Percentiles rank a stretch among this genome's conserved stretches.
phyloP scores from a whole-genome alignment of 2,888 invertebrate genomes.

The Macrophya alboannulata region DNA sequence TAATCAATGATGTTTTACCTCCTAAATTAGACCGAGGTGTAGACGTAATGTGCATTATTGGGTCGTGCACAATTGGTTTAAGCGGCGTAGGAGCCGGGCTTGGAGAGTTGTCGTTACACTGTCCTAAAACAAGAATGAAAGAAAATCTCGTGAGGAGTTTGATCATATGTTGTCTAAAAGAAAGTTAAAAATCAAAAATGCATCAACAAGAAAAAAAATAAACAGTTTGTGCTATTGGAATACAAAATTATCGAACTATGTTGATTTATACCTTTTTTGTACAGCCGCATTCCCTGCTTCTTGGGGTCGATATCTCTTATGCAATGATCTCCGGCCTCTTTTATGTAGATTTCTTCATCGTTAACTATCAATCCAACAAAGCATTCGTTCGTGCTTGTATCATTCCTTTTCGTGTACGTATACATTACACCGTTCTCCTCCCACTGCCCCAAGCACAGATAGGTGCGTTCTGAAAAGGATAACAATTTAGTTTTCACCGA shows the following conservation, averaged over 20 bases:
- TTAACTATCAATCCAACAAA: constrained; percentile 85
- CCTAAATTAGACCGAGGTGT: constrained; percentile 69
- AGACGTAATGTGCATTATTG: constrained; percentile 72
- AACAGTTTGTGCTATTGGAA: neutral
- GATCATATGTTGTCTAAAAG: constrained; percentile 73
- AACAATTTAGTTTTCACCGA: constrained; percentile 32
- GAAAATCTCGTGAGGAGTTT: neutral
- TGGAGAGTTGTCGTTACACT: constrained; percentile 78
- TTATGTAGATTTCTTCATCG: constrained; percentile 84
- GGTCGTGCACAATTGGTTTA: constrained; percentile 72
- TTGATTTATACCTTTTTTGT: constrained; percentile 78
- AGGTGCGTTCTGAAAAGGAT: constrained; percentile 82
- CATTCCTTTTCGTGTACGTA: constrained; percentile 85
- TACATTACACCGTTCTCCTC: constrained; percentile 84
- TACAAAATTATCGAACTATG: neutral
- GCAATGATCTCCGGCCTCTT: constrained; percentile 86
- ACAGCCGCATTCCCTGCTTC: constrained; percentile 84
- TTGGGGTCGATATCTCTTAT: constrained; percentile 83
- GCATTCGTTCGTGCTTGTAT: constrained; percentile 84
- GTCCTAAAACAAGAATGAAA: constrained; percentile 68
- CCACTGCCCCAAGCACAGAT: constrained; percentile 86
- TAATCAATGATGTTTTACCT: constrained; percentile 62
- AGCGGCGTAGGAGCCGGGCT: constrained; percentile 78
- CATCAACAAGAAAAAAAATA: neutral
- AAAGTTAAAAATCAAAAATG: neutral